Evolutionary conservation across 1,140 invertebrate species (phyloP).

Genomic region (Drosophila guanche): DNA sequence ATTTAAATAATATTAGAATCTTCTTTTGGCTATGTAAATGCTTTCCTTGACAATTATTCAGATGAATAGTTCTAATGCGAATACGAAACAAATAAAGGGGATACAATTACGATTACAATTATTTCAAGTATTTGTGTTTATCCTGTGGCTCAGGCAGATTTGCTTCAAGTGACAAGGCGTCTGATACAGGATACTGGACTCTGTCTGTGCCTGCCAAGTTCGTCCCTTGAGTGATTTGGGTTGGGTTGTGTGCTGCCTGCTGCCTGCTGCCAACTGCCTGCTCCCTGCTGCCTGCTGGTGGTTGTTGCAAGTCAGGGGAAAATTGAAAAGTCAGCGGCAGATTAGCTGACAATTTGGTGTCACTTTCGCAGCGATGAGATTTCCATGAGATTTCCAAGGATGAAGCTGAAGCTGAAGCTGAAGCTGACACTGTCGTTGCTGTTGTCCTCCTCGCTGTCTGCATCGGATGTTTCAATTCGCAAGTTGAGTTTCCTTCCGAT

Average conservation of each 20-base stretch:
- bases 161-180: too few relatives aligned
- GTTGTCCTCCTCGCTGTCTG: slow-evolving; percentile 38
- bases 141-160: too few relatives aligned
- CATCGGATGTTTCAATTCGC: slow-evolving; percentile 81
- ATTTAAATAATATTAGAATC: too few relatives aligned
- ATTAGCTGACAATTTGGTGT: slow-evolving; percentile 75
- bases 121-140: too few relatives aligned
- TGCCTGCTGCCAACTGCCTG: background rate
- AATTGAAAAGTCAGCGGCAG: slow-evolving; percentile 68
- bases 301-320: background rate
- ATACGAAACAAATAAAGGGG: too few relatives aligned
- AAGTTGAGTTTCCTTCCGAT: slow-evolving; percentile 79
- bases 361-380: slow-evolving; percentile 27
- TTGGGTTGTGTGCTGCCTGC: slow-evolving; percentile 2
- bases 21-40: too few relatives aligned
- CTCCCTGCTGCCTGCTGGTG: background rate
- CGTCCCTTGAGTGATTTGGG: background rate
- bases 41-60: too few relatives aligned
- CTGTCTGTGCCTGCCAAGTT: too few relatives aligned
- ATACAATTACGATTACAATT: too few relatives aligned
- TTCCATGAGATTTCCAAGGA: slow-evolving; percentile 3
- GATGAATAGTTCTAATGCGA: too few relatives aligned
- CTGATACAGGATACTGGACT: too few relatives aligned
- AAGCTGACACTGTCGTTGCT: slow-evolving; percentile 22
- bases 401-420: slow-evolving; percentile 9